Conservation (phyloP, 2,888 invertebrate species). For the Acanthosepion lycidas region DNA sequence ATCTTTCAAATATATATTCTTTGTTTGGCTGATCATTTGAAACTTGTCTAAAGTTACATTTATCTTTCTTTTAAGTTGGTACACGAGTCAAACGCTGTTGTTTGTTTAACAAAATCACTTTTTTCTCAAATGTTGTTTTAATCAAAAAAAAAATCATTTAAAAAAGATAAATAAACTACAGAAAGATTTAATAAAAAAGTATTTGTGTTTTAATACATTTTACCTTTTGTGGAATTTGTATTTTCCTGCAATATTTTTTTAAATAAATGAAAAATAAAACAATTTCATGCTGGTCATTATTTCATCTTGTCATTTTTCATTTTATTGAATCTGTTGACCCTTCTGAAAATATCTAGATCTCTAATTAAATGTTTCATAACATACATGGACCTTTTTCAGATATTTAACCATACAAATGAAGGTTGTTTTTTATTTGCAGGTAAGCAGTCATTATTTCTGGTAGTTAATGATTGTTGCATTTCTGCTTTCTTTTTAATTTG, state of each 20-base stretch:
- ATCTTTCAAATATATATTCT: background rate
- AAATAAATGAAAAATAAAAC: background rate
- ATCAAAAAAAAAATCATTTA: too few species aligned
- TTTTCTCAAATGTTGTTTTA: background rate
- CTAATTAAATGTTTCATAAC: too few species aligned
- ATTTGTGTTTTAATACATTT: background rate
- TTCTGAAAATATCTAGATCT: too few species aligned
- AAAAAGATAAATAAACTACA: background rate
- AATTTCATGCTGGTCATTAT: slow-evolving; percentile 47
- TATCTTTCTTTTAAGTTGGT: background rate
- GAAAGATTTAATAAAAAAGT: background rate
- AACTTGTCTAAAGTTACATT: background rate
- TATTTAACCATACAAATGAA: too few species aligned
- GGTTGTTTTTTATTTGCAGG: too few species aligned
- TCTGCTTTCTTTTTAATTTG: too few species aligned
- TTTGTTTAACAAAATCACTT: background rate
- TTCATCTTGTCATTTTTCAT: background rate
- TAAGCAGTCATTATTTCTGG: too few species aligned
- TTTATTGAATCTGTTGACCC: too few species aligned
- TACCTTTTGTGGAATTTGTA: background rate
- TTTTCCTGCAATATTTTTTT: slow-evolving; percentile 2
- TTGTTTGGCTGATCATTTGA: background rate
- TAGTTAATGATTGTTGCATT: too few species aligned
- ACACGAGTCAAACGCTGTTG: too few species aligned
- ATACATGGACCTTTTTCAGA: too few species aligned